A percentile compares a stretch with the other conserved stretches of the same genome.
Conservation (phyloP, 1,140 invertebrate species). For the Kradibia gibbosae region DNA sequence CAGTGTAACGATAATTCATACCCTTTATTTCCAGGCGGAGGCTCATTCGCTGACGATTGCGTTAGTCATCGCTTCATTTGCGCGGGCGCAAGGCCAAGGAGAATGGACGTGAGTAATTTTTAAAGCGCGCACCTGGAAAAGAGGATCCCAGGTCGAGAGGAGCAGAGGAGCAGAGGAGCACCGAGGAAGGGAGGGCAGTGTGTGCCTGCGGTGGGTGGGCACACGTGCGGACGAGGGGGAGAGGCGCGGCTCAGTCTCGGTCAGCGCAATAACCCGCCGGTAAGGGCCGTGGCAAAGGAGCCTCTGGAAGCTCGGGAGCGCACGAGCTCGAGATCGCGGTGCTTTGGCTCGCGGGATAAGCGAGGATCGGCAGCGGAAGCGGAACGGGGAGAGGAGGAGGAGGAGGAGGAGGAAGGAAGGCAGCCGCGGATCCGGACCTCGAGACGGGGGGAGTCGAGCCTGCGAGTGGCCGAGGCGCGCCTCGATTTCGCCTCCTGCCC, state of each 20-base stretch:
- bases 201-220: too few relatives aligned
- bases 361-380: not conserved
- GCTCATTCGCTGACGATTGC: not conserved
- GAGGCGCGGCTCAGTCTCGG: not conserved
- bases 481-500: too few relatives aligned
- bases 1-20: constrained; percentile 5
- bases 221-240: not conserved
- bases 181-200: not conserved
- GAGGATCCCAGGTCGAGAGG: not conserved
- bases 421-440: too few relatives aligned
- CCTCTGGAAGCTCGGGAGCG: not conserved
- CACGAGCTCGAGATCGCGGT: not conserved
- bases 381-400: too few relatives aligned
- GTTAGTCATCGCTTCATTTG: constrained; percentile 6
- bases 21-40: constrained; percentile 13
- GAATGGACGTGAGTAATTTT: not conserved
- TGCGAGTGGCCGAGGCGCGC: too few relatives aligned
- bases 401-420: too few relatives aligned
- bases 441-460: too few relatives aligned
- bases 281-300: not conserved
- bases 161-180: not conserved
- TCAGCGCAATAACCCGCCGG: constrained; percentile 9
- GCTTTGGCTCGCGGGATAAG: not conserved
- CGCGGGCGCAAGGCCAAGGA: not conserved
- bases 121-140: not conserved